Percentiles rank a stretch among this genome's conserved stretches.
Conservation (phyloP, 1,140 invertebrate genomes). For the Drosophila prosaltans region DNA sequence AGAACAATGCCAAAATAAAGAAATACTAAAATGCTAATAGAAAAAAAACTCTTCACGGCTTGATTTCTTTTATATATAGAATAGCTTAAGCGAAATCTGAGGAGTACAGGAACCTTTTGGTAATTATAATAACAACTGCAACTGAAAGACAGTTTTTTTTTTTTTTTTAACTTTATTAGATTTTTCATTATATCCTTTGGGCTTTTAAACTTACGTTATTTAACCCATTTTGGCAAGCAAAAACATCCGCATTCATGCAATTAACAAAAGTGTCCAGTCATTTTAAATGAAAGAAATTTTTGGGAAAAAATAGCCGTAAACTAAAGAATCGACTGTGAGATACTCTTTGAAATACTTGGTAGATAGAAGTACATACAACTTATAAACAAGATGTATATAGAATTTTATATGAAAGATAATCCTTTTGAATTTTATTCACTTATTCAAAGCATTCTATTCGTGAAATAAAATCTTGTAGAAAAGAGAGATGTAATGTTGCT, state of each 20-base stretch:
- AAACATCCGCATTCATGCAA: constrained; percentile 12
- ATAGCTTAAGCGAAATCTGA: background rate
- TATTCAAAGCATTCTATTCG: no score
- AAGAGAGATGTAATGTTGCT: no score
- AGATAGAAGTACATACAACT: no score
- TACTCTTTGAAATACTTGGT: no score
- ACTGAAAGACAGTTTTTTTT: background rate
- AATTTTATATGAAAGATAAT: no score
- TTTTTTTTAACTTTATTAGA: background rate
- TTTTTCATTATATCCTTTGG: background rate
- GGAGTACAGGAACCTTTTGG: background rate
- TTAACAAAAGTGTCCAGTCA: constrained; percentile 39
- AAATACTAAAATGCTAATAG: no score
- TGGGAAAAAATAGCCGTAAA: background rate
- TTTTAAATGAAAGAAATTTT: constrained; percentile 2
- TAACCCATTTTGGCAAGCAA: constrained; percentile 9
- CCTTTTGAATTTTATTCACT: no score
- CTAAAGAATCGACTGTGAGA: background rate
- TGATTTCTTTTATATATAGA: no score
- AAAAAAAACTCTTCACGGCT: no score
- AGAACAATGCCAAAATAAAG: no score
- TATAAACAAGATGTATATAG: no score
- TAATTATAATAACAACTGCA: background rate
- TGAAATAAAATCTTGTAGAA: no score
- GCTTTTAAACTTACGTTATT: background rate